Evolutionary conservation across 2,888 invertebrate species (phyloP), one percentile per base, ranked within the genome.

Genomic region (Cephalotes varians): DNA sequence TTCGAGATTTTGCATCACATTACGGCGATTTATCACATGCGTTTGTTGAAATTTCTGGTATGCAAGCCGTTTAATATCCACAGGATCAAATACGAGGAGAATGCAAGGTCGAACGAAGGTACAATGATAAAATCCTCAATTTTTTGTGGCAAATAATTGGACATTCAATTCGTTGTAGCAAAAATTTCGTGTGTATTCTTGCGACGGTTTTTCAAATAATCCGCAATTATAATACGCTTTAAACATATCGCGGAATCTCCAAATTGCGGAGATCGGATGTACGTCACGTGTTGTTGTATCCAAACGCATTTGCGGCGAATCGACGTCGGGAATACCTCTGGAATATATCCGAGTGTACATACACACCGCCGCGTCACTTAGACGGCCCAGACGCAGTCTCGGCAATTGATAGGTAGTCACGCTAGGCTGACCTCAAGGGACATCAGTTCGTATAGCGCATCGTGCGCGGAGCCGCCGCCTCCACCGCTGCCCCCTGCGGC

Each of bases 371-470:
- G 87, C 87, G 87, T 91, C 87, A 86, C 87, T 88, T 85, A 88
- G 83, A 72, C 86, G 88, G 79, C 84, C 87, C 85, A 89, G 87
- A 89, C 87, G 88, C 81, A 91, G 91, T 87, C 89, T 88, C 88
- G 84, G 88, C 89, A 90, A 91, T 90, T 91, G 91, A 91, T 91
- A 91, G 91, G 91, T 90, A 91, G 91, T 90, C 91, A 91, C 90
- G 90, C 88, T 88, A 90, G 88, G 88, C 91, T 91, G 90, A 91
- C 91, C 91, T 91, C 91, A 85, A 88, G 91, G 90, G 91, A 91
- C 91, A 91, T 88, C 88, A 82, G 88, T 88, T 90, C 88, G 88
- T 86, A 88, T 86, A 88, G 86, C 77, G 58, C 58, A 71, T 69
- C 60, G 65, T 65, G 34, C 71, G 40, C 79, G 56, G 51, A 21